Conservation (phyloP, 64 coral and sea anemone genomes). For the Platygyra sinensis region DNA sequence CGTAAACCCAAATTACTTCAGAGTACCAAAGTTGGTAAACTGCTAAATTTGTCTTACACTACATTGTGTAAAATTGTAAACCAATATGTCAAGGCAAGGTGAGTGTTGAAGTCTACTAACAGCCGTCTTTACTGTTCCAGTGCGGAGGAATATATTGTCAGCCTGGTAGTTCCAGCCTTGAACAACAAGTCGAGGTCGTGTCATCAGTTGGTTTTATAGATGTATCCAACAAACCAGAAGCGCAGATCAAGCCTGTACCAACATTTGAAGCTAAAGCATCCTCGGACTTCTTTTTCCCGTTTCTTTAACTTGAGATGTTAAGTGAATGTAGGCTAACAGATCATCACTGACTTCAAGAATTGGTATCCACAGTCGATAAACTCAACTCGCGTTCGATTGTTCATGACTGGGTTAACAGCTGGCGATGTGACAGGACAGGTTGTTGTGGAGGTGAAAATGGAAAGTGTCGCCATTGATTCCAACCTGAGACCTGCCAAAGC, state of each 20-base stretch:
- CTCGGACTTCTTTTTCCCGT: conserved; percentile 95
- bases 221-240: conserved; percentile 72
- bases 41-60: neutral
- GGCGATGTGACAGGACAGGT: no score
- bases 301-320: conserved; percentile 23
- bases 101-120: no score
- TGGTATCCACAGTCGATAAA: neutral
- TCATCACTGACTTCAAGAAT: neutral
- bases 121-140: conserved; percentile 24
- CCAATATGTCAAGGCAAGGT: no score
- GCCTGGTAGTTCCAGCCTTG: conserved; percentile 42
- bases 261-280: conserved; percentile 90
- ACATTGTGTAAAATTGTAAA: no score
- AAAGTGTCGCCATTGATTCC: no score
- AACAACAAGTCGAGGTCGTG: conserved; percentile 84
- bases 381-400: no score
- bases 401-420: no score
- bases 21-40: neutral
- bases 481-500: no score
- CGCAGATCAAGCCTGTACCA: conserved; percentile 69
- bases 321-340: neutral
- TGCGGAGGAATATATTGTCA: conserved; percentile 80
- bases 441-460: no score
- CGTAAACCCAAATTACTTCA: no score
- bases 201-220: conserved; percentile 91